These are phyloP conservation scores for Calameuta idolon DNA, from an alignment of 2,888 invertebrate species.

Conservation along the genomic window DNA sequence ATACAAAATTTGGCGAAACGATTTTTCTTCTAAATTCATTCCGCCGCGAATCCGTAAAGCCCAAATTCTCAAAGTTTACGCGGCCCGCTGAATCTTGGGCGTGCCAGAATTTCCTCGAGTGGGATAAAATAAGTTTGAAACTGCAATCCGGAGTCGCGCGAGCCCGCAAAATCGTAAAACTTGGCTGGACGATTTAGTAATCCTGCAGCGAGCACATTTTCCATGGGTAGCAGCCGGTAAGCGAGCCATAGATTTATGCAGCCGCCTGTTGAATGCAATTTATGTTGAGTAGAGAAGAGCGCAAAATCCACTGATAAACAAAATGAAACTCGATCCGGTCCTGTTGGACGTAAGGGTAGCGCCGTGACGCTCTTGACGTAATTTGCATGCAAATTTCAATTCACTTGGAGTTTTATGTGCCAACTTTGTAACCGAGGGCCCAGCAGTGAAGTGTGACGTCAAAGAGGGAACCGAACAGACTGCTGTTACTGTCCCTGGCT, in stretches of 20 bases:
- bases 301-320: conserved; percentile 2
- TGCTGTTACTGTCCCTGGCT: neutral
- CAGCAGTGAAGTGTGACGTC: neutral
- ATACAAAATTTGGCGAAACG: neutral
- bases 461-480: neutral
- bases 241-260: conserved; percentile 11
- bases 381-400: conserved; percentile 15
- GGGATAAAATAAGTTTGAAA: neutral
- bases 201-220: neutral
- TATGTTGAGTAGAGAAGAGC: neutral
- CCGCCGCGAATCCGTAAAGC: neutral
- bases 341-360: neutral
- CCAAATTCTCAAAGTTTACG: neutral
- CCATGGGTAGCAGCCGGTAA: neutral
- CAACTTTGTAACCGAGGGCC: conserved; percentile 3
- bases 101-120: neutral
- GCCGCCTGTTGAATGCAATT: conserved; percentile 17
- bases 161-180: neutral
- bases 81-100: neutral
- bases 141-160: neutral
- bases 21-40: neutral
- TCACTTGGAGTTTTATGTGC: conserved; percentile 7
- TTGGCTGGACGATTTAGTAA: conserved; percentile 4
- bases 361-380: neutral
- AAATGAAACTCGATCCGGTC: conserved; percentile 5